Base-by-base conservation (phyloP, 2,888 invertebrate genomes). In the Luperina nickerlii region DNA sequence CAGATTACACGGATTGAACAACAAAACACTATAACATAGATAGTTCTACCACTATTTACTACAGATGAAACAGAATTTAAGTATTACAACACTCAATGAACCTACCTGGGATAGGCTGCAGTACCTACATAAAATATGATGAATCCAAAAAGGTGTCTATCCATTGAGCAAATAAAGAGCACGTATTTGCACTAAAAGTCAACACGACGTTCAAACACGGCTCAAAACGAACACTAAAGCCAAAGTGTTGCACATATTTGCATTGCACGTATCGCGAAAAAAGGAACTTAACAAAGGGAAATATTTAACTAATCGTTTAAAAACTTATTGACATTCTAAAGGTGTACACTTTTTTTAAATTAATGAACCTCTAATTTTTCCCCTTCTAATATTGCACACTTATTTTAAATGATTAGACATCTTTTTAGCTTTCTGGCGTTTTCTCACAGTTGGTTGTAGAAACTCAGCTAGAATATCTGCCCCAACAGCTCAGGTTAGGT, bases 221-320 rank as follows among this genome's bases (percentile, higher is more conserved):
- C 74, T 86, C 85, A 78, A 89, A 90, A 84, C 79, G 87, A 85
- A 84, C 71, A n/a, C 86, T 81, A 86, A 88, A 89, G 89, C 87
- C 90, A 84, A 90, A 92, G 92, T 88, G 92, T 87, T 91, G 83
- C 87, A 83, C 91, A 92, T 91, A 92, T 92, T 91, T 92, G 85
- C 92, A 27, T 74, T 85, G 83, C 75, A 68, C 85, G 82, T 88
- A 86, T 77, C 73, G 86, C 82, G 81, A 84, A 86, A 89, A 89
- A 90, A 87, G 82, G 18, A 74, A 62, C 8, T 72, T 24, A 18
- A 63, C 38, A 65, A 38, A 38, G 38, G 65, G 38, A 65, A 38
- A 13, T 65, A 24, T 65, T 65, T 65, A 38, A 65, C 24, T 11
- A 6, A 42, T 38, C 38, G 24, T 38, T 11, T 38, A 24, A 24